Conservation (phyloP, 2,797 vertebrate species). For the Takifugu rubripes region DNA sequence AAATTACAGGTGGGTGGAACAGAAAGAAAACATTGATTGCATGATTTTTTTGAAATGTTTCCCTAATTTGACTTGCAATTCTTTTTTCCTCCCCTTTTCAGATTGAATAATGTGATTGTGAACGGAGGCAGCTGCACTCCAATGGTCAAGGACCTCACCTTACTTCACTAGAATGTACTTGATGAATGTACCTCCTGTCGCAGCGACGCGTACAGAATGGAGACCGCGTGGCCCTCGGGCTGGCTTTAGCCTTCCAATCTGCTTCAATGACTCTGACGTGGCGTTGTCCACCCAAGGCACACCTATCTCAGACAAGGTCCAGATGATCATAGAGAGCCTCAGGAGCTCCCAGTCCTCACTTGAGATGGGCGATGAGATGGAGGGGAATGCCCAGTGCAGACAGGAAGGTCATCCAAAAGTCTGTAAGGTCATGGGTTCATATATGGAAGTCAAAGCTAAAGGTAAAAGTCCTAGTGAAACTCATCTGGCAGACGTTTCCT, state of each 20-base stretch:
- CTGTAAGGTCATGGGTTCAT: constrained; percentile 52
- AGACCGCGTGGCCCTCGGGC: constrained; percentile 81
- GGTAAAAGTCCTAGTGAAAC: constrained; percentile 41
- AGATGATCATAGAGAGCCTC: constrained; percentile 91
- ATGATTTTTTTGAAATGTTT: not conserved
- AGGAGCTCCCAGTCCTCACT: constrained; percentile 82
- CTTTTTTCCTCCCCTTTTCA: constrained; percentile 46
- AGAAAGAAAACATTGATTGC: too few species aligned
- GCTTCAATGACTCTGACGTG: constrained; percentile 84
- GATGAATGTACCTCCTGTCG: constrained; percentile 89
- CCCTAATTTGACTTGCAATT: not conserved
- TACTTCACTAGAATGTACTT: constrained; percentile 92
- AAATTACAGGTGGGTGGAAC: not conserved
- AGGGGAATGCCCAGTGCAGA: constrained; percentile 69
- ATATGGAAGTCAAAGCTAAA: constrained; percentile 50
- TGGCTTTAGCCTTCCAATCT: constrained; percentile 83
- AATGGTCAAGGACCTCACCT: constrained; percentile 50
- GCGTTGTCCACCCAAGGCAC: constrained; percentile 73
- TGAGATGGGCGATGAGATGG: constrained; percentile 82
- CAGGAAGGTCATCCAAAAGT: constrained; percentile 64
- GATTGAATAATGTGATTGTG: constrained; percentile 75
- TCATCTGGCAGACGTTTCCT: constrained; percentile 31
- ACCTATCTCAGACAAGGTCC: constrained; percentile 85
- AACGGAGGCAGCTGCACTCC: constrained; percentile 55
- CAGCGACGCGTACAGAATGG: constrained; percentile 90